Conservation (phyloP, 2,797 vertebrate genomes). For the Falco columbarius region DNA sequence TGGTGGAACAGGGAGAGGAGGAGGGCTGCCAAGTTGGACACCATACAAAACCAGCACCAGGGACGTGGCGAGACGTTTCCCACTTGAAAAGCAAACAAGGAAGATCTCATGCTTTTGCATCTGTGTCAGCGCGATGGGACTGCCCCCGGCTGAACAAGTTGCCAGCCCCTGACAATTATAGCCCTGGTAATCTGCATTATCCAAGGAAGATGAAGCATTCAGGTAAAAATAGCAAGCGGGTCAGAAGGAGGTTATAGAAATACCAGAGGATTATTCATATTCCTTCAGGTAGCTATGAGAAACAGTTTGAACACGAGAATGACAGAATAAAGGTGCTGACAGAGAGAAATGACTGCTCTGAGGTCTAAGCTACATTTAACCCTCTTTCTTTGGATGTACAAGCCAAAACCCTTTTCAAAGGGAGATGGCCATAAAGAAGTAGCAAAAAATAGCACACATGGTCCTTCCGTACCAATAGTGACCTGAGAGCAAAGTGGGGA, state of each 20-base stretch:
- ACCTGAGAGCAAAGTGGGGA: neutral
- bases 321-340: neutral
- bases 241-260: conserved; percentile 18
- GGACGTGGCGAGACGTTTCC: neutral
- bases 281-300: neutral
- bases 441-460: neutral
- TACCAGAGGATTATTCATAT: neutral
- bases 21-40: neutral
- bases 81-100: neutral
- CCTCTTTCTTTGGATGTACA: neutral
- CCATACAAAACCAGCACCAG: neutral
- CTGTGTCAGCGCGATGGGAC: neutral
- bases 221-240: neutral
- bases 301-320: neutral
- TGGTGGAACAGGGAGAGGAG: neutral
- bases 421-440: neutral
- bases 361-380: neutral
- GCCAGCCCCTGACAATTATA: neutral
- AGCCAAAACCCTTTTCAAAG: neutral
- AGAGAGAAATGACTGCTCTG: neutral
- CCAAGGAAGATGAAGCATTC: neutral
- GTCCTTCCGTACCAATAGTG: neutral
- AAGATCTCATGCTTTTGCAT: neutral
- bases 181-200: neutral
- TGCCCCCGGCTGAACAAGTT: neutral